A percentile compares a stretch with the other conserved stretches of the same genome.
phyloP scores from a whole-genome alignment of 2,797 vertebrate species.

The Eremophila alpestris region DNA sequence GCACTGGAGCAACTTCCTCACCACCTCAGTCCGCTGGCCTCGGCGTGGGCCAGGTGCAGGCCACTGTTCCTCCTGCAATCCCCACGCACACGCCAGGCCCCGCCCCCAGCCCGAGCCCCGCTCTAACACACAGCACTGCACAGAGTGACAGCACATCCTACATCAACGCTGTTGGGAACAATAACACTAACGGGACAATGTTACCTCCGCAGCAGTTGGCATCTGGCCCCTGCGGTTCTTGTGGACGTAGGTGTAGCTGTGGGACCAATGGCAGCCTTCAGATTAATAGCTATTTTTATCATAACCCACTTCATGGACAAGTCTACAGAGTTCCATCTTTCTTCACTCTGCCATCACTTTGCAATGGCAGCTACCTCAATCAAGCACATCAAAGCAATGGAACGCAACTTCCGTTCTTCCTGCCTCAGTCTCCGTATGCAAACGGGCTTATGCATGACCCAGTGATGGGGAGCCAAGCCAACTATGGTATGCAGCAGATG shows the following conservation, averaged over 20 bases:
- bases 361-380: slow-evolving; percentile 90
- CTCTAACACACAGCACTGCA: slow-evolving; percentile 87
- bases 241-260: slow-evolving; percentile 83
- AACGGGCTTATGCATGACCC: slow-evolving; percentile 87
- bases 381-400: slow-evolving; percentile 89
- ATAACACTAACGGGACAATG: slow-evolving; percentile 73
- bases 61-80: slow-evolving; percentile 79
- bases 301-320: slow-evolving; percentile 84
- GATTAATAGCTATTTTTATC: slow-evolving; percentile 84
- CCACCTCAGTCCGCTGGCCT: slow-evolving; percentile 68
- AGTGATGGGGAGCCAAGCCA: slow-evolving; percentile 87
- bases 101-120: slow-evolving; percentile 86
- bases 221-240: slow-evolving; percentile 81
- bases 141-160: slow-evolving; percentile 88
- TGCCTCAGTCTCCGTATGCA: slow-evolving; percentile 83
- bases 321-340: slow-evolving; percentile 86
- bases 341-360: slow-evolving; percentile 88
- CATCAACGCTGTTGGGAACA: slow-evolving; percentile 82
- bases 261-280: slow-evolving; percentile 79
- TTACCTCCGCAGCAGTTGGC: slow-evolving; percentile 77
- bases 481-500: slow-evolving; percentile 91
- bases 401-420: slow-evolving; percentile 86
- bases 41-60: slow-evolving; percentile 73
- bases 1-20: slow-evolving; percentile 69
- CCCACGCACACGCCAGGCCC: slow-evolving; percentile 90